Base-by-base conservation (phyloP, 2,888 invertebrate species). In the Cryptocheilus praepositus region DNA sequence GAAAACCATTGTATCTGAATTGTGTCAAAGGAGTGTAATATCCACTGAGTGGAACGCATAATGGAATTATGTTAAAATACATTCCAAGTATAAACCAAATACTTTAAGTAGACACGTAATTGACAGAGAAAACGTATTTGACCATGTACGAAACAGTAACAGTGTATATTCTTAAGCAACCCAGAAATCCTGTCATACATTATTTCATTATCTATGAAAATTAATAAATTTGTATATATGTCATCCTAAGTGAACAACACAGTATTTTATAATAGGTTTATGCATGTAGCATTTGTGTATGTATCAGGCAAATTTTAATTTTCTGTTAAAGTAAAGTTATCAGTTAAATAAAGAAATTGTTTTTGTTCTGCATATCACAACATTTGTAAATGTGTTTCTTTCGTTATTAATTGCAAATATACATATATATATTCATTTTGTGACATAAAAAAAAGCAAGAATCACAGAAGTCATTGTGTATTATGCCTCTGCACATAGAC, bases 31-130 rank as follows among this genome's bases (percentile, higher is more conserved):
- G 36, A 21, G 16, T 49, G 43, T 5, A 36, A 36, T 7, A 1
- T 36, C 36, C 13, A 36, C 13, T 7, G 13, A 7, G 13, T 36
- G 36, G 36, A 21, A 28, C 11, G 52, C 44, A 11, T 7, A 36
- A 36, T 7, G 36, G 36, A 36, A 45, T 51, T 46, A 11, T 65
- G 45, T 15, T 52, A n/a, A 15, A 18, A 45, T 60, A 55, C 55
- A 64, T 64, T 65, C 60, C 43, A 60, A 45, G 18, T 45, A 18
- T 25, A 56, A 19, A 56, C n/a, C 28, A 53, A 44, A 43, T n/a
- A 19, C 1, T 18, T 49, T 11, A 19, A 4, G 5, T 49, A 49
- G 49, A 49, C 19, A n/a, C 16, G 19, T 49, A 19, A 49, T 3
- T 7, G 49, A 2, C 5, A n/a, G 5, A 49, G 13, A 49, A 18